Evolutionary conservation across 2,888 invertebrate genomes (phyloP).

Genomic region (Nephrotoma flavescens): DNA sequence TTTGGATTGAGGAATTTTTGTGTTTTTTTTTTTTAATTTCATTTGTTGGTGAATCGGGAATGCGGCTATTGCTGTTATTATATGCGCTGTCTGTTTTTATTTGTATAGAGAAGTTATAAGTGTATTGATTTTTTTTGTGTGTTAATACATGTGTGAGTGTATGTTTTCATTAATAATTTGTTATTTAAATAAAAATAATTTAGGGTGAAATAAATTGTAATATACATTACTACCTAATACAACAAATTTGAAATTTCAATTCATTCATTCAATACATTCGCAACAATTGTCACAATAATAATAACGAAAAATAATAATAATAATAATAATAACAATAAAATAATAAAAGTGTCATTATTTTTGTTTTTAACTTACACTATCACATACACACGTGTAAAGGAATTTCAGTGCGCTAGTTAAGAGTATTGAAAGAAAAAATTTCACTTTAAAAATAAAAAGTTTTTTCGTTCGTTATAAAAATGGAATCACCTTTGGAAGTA

Average conservation of each 20-base stretch:
- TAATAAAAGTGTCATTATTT: background rate
- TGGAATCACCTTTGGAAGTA: constrained; percentile 75
- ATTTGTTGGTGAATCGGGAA: background rate
- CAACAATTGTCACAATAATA: background rate
- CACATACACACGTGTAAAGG: background rate
- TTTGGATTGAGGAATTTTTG: background rate
- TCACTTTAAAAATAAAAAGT: constrained; percentile 3
- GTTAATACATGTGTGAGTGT: background rate
- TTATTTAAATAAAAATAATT: background rate
- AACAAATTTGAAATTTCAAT: background rate
- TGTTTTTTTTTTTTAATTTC: background rate
- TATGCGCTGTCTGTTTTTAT: constrained; percentile 3
- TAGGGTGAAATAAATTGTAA: background rate
- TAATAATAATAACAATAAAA: background rate
- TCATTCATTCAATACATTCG: background rate
- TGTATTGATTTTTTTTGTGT: background rate
- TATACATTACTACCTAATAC: background rate
- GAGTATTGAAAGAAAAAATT: background rate
- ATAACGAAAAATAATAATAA: background rate
- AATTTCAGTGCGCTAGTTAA: constrained; percentile 4
- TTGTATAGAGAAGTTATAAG: background rate
- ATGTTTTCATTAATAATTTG: background rate
- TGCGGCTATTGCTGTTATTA: constrained; percentile 6
- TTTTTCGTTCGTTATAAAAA: constrained; percentile 16
- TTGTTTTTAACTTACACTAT: background rate